Percentiles rank a stretch among this genome's conserved stretches.
phyloP scores from a whole-genome alignment of 2,113 vertebrate species.

The Siniperca chuatsi region DNA sequence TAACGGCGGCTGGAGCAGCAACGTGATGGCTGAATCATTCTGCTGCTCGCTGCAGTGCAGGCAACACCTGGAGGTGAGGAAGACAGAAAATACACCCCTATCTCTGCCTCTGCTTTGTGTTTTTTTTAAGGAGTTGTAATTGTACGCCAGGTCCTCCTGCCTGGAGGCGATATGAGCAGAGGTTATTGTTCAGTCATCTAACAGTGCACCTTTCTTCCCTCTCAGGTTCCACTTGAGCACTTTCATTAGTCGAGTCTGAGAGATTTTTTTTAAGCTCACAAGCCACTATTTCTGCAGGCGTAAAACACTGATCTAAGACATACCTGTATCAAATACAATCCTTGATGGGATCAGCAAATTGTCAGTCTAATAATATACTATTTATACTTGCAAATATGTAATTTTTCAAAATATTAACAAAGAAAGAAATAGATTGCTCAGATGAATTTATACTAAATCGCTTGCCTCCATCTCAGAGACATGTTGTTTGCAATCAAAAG shows the following conservation, averaged over 20 bases:
- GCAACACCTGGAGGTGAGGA: slow-evolving; percentile 60
- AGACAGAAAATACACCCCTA: slow-evolving; percentile 45
- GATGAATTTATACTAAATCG: background rate
- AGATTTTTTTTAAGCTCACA: background rate
- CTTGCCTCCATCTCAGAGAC: background rate
- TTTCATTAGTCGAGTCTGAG: slow-evolving; percentile 49
- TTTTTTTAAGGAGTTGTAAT: slow-evolving; percentile 50
- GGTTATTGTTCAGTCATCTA: slow-evolving; percentile 62
- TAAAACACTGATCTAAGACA: slow-evolving; percentile 1
- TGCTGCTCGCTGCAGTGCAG: slow-evolving; percentile 37
- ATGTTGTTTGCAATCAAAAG: background rate
- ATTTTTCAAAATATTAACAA: background rate
- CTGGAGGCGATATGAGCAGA: slow-evolving; percentile 52
- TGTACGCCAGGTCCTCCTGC: slow-evolving; percentile 44
- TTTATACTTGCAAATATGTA: background rate
- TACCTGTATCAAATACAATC: background rate
- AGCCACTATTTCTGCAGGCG: slow-evolving; percentile 6
- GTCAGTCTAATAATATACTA: background rate
- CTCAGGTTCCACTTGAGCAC: slow-evolving; percentile 64
- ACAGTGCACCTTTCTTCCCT: slow-evolving; percentile 45
- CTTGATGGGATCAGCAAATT: background rate
- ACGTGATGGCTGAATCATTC: slow-evolving; percentile 33
- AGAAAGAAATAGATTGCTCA: background rate
- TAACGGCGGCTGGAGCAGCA: background rate
- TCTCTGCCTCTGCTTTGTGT: slow-evolving; percentile 44